A percentile compares a stretch with the other conserved stretches of the same genome.
Evolutionary conservation across 1,140 invertebrate species (phyloP).

Genomic region (Nomia melanderi): DNA sequence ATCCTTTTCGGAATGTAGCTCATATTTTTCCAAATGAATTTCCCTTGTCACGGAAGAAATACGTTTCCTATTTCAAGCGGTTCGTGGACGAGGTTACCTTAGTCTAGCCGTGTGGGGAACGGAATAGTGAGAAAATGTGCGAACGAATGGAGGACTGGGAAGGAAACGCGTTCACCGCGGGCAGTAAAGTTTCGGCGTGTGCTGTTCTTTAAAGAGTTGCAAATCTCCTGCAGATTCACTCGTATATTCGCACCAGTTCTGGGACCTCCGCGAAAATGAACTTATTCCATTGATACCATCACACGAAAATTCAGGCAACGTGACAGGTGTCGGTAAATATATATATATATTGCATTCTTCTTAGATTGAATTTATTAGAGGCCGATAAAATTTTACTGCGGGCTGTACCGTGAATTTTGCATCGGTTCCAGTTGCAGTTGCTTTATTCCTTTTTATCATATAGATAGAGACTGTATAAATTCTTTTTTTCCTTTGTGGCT

Average conservation of each 20-base stretch:
- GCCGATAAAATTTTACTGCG: not conserved
- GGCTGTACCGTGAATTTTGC: not conserved
- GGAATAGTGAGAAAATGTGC: conserved; percentile 15
- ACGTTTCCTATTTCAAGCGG: conserved; percentile 46
- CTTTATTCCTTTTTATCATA: not conserved
- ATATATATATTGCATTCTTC: not conserved
- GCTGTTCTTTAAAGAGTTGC: conserved; percentile 66
- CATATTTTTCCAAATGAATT: conserved; percentile 64
- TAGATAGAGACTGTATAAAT: too few species aligned
- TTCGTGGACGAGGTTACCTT: conserved; percentile 24
- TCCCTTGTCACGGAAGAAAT: conserved; percentile 44
- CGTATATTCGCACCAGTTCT: conserved; percentile 2
- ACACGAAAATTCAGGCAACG: not conserved
- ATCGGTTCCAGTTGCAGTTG: not conserved
- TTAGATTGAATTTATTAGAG: not conserved
- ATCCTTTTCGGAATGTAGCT: conserved; percentile 35
- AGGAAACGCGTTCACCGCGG: conserved; percentile 30
- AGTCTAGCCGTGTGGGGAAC: not conserved
- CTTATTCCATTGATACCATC: conserved; percentile 20
- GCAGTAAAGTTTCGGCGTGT: conserved; percentile 59
- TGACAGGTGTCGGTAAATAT: not conserved
- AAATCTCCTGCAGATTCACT: conserved; percentile 60
- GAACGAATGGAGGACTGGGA: conserved; percentile 19
- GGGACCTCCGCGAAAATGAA: conserved; percentile 30
- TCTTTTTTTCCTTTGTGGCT: conserved; percentile 8